These are phyloP conservation scores for Thyatira batis DNA, from an alignment of 2,888 invertebrate species.

Conservation along the genomic window DNA sequence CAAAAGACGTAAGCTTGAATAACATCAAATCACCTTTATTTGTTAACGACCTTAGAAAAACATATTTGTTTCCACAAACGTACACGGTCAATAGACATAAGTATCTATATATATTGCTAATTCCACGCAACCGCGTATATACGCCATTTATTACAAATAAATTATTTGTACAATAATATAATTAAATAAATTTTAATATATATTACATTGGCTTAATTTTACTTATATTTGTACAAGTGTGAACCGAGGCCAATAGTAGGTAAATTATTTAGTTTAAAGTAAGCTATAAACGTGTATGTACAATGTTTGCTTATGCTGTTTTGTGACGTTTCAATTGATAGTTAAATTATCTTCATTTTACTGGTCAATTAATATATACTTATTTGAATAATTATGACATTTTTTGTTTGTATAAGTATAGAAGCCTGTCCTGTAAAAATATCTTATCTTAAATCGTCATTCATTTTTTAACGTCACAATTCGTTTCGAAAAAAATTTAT, in stretches of 20 bases:
- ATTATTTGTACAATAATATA: not conserved
- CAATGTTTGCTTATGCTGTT: not conserved
- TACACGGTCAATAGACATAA: not conserved
- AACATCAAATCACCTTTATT: not conserved
- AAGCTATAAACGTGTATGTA: not conserved
- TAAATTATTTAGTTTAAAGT: not conserved
- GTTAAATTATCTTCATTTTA: not conserved
- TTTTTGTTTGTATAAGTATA: not conserved
- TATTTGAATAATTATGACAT: not conserved
- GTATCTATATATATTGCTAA: not conserved
- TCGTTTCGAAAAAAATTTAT: too few species aligned
- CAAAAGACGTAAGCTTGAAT: too few species aligned
- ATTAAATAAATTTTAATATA: not conserved
- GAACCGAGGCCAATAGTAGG: not conserved
- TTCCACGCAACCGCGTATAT: not conserved
- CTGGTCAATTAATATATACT: not conserved
- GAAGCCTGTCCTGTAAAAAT: too few species aligned
- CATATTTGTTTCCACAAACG: not conserved
- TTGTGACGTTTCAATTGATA: not conserved
- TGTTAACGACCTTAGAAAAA: not conserved
- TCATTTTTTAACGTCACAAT: too few species aligned
- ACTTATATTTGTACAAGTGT: not conserved
- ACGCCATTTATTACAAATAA: not conserved
- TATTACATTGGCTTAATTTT: not conserved
- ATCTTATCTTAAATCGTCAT: too few species aligned